Evolutionary conservation across 2,888 invertebrate genomes (phyloP).

Genomic region (Mantis religiosa): DNA sequence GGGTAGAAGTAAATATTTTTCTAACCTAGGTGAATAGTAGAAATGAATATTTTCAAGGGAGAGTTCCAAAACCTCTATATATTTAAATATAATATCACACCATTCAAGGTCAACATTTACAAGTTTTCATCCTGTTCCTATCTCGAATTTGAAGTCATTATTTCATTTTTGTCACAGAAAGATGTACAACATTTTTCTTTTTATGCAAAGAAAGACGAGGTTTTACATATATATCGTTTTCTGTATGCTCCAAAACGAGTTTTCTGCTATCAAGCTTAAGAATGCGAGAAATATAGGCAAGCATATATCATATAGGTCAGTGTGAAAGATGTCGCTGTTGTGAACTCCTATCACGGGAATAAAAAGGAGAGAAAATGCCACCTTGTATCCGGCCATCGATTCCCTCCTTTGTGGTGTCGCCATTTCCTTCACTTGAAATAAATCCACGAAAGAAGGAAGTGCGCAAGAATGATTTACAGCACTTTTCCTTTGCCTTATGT

Average conservation of each 20-base stretch:
- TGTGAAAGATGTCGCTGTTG: neutral
- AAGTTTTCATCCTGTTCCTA: neutral
- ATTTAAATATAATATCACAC: neutral
- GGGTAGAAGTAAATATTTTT: too few species aligned
- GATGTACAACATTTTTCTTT: neutral
- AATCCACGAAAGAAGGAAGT: neutral
- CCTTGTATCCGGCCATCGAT: neutral
- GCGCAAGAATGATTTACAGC: neutral
- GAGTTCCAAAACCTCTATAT: too few species aligned
- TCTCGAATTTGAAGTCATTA: neutral
- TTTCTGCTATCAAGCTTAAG: neutral
- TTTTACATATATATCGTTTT: neutral
- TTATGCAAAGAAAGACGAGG: neutral
- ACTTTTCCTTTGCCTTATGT: neutral
- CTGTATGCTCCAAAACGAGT: neutral
- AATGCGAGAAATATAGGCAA: neutral
- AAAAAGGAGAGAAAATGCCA: neutral
- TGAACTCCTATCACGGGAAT: neutral
- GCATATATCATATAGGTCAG: neutral
- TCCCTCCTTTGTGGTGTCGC: neutral
- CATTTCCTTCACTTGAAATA: neutral
- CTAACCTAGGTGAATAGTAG: too few species aligned
- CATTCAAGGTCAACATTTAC: neutral
- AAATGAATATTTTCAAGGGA: too few species aligned
- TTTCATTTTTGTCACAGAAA: neutral